Evolutionary conservation across 2,888 invertebrate genomes (phyloP), one percentile per base, ranked within the genome.

Genomic region (Lasius fuliginosus): DNA sequence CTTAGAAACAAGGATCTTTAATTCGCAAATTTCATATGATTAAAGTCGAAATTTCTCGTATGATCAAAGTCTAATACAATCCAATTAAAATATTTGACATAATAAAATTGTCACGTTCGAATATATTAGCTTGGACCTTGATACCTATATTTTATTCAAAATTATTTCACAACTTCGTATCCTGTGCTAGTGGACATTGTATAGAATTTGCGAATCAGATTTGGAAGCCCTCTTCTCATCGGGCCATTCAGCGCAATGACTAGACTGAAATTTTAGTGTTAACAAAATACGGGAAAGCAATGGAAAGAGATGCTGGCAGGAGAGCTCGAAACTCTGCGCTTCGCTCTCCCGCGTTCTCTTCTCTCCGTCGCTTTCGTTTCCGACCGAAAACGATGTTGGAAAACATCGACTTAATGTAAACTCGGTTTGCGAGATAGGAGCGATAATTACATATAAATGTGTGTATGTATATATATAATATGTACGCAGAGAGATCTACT

Each of bases 181-280:
- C 23, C 23, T 42, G 42, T 69, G 42, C n/a, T 30, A 58, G 6
- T 42, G 42, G 18, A 64, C 3, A 8, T 53, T 23, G 23, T 36
- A 42, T 27, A 85, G 87, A 91, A 93, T 93, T 93, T 93, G 92
- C 93, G 93, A 94, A 94, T 93, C 92, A 91, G 85, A 85, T 86
- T 84, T 89, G 91, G 90, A 92, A 93, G 93, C 93, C 93, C 94
- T 93, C 93, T 94, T 93, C 94, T 94, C 94, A 91, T 89, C 94
- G 94, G 94, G 94, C 94, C 94, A 94, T 94, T 94, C 92, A 92
- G 91, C 91, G 91, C 92, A 92, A 90, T 92, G 93, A 94, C 94
- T 93, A 92, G 93, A 92, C 93, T 92, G 92, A 90, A 89, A 86
- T 89, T 86, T 87, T 83, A 71, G 73, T 81, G 65, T 81, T 87